These are phyloP conservation scores for Dendrophyllia cribrosa DNA, from an alignment of 64 coral and sea anemone genomes.

Conservation along the genomic window DNA sequence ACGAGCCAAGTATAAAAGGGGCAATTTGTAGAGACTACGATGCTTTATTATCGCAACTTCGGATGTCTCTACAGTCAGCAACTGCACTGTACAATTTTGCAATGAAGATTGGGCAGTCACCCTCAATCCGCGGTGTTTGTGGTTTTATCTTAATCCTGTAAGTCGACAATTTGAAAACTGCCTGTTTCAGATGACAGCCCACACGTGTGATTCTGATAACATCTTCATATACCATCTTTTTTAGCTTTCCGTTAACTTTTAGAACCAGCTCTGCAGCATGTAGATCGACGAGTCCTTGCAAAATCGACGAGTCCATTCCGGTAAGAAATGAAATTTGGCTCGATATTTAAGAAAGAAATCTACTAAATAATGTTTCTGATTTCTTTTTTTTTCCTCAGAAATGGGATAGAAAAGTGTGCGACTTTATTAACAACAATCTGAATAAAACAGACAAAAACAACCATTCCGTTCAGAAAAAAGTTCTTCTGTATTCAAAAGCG, in stretches of 20 bases:
- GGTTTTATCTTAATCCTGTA: slow-evolving; percentile 40
- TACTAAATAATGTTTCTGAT: neutral
- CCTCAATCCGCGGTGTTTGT: neutral
- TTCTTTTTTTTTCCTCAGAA: slow-evolving; percentile 4
- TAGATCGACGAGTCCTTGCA: neutral
- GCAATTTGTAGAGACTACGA: neutral
- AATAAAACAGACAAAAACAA: slow-evolving; percentile 1
- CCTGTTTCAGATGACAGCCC: slow-evolving; percentile 17
- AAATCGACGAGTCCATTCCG: slow-evolving; percentile 14
- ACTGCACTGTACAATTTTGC: neutral
- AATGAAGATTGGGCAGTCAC: slow-evolving; percentile 4
- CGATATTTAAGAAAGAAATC: neutral
- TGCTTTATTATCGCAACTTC: neutral
- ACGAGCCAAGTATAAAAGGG: slow-evolving; percentile 29
- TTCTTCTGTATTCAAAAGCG: slow-evolving; percentile 55
- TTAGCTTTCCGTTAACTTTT: slow-evolving; percentile 4
- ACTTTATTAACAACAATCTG: neutral
- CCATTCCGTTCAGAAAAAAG: neutral
- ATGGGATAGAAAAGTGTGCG: neutral
- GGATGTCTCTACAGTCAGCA: neutral
- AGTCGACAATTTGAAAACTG: slow-evolving; percentile 36
- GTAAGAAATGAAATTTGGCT: neutral
- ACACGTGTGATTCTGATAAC: slow-evolving; percentile 38
- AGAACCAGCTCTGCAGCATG: slow-evolving; percentile 1
- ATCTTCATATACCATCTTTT: slow-evolving; percentile 36